phyloP scores from a whole-genome alignment of 2,113 vertebrate genomes.

The Catharus bicknelli region DNA sequence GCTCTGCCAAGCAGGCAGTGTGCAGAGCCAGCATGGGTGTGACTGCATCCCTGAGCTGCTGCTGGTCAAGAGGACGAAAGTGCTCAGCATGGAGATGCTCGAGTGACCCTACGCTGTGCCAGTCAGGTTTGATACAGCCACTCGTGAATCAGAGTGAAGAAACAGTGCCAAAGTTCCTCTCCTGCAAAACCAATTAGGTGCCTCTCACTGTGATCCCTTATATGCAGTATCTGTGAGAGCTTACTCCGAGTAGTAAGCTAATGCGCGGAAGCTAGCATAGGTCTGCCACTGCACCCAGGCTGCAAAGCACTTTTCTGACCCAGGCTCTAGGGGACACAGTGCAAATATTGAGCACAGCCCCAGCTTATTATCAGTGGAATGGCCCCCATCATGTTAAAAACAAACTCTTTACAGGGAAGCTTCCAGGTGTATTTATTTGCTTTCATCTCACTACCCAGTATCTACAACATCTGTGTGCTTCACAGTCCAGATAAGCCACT shows the following conservation, averaged over 20 bases:
- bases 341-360: background rate
- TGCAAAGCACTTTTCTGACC: background rate
- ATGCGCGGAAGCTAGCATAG: background rate
- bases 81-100: background rate
- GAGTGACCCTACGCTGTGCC: background rate
- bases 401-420: background rate
- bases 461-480: background rate
- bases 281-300: background rate
- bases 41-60: background rate
- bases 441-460: fast-evolving
- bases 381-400: background rate
- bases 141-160: background rate
- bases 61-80: background rate
- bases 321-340: background rate
- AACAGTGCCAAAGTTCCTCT: background rate
- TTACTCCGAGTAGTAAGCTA: background rate
- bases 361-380: fast-evolving
- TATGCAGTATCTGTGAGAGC: background rate
- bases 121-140: background rate
- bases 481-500: background rate
- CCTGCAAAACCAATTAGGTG: background rate
- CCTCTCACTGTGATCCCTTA: background rate
- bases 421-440: background rate
- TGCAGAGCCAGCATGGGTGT: background rate
- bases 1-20: background rate